Base-by-base conservation (phyloP, 2,888 invertebrate species). In the Pseudococcus viburni region DNA sequence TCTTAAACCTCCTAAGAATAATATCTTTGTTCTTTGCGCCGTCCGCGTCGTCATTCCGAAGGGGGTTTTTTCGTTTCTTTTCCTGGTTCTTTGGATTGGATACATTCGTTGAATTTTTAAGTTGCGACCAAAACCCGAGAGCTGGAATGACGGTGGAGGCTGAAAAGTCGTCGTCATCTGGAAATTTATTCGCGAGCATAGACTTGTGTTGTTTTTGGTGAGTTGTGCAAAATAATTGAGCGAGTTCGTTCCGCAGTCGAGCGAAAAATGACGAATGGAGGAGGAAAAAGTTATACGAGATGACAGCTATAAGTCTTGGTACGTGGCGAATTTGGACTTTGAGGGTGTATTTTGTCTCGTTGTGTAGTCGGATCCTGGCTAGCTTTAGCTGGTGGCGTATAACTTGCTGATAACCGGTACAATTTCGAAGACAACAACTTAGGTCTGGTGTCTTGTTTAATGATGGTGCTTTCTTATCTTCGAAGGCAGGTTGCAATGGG, bases 1-100 rank as follows among this genome's bases (percentile, higher is more conserved):
- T 42, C 64, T 85, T 64, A 64, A 85, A 59, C 85, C 77, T 77
- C 77, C 85, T 64, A 64, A 85, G 59, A 85, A 85, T 85, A 59
- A 59, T 85, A 85, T 59, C 85, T 85, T 85, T 85, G 85, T 85
- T 85, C 85, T 77, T 77, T 55, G 55, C 15, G 55, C 15, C 1
- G 0, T 42, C 42, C 42, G 42, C 42, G 42, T 51, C 73, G 73
- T 12, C n/a, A 73, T 73, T 73, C 73, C 26, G 12, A 33, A 33
- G 33, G 73, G 7, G 11, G n/a, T 42, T 39, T 77, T 77, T 68
- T 17, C 73, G 22, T 0, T 19, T 64, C 64, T 19, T 64, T 19
- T 73, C 11, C 55, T 12, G n/a, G 26, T 33, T 33, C 55, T 55
- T n/a, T n/a, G 17, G 5, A 11, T 55, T 12, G 55, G 55, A 55